Evolutionary conservation across 2,113 vertebrate genomes (phyloP).

Genomic region (Taxidea taxus): DNA sequence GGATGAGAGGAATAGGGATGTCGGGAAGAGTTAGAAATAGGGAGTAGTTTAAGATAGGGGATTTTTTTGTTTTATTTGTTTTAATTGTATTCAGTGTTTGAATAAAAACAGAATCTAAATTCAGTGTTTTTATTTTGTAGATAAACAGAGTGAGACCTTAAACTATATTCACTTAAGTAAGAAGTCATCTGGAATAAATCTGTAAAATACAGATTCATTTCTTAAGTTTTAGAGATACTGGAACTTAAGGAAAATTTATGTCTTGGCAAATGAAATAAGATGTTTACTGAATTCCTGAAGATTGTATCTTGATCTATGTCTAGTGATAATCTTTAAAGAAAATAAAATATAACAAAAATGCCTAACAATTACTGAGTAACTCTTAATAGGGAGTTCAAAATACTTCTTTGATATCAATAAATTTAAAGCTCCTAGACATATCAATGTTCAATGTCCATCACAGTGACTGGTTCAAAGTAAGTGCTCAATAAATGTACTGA

Average conservation of each 20-base stretch:
- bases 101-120: conserved; percentile 37
- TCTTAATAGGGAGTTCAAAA: conserved; percentile 16
- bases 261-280: conserved; percentile 13
- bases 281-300: neutral
- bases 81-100: neutral
- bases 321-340: conserved; percentile 32
- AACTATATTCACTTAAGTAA: neutral
- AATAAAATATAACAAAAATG: conserved; percentile 22
- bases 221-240: neutral
- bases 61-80: too few relatives aligned
- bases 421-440: neutral
- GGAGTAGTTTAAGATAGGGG: neutral
- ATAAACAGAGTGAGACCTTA: neutral
- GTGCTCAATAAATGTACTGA: neutral
- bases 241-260: neutral
- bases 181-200: neutral
- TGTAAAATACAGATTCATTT: conserved; percentile 3
- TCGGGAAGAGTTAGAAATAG: neutral
- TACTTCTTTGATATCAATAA: neutral
- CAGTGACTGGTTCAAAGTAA: neutral
- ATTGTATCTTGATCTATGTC: neutral
- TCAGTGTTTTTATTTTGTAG: conserved; percentile 17
- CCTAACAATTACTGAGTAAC: neutral
- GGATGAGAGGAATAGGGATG: neutral
- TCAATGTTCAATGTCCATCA: neutral